Evolutionary conservation across 1,140 invertebrate species (phyloP).

Genomic region (Tetragnatha versicolor): DNA sequence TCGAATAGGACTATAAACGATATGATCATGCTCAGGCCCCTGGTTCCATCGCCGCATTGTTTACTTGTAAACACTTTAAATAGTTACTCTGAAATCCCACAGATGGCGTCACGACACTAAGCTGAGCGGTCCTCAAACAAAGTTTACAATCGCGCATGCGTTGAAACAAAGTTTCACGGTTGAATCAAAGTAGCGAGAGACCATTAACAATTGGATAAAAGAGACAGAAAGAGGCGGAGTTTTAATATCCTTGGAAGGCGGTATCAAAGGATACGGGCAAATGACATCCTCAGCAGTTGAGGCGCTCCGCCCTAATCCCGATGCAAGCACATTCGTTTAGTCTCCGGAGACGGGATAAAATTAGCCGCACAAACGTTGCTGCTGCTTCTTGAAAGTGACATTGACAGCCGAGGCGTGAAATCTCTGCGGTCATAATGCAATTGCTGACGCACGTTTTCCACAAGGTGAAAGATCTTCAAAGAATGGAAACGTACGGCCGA

Average conservation of each 20-base stretch:
- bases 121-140: background rate
- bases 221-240: slow-evolving; percentile 47
- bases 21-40: no score
- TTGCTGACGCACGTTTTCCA: slow-evolving; percentile 3
- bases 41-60: no score
- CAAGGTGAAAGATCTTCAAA: background rate
- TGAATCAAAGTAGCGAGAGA: slow-evolving; percentile 22
- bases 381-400: slow-evolving; percentile 21
- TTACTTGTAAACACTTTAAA: no score
- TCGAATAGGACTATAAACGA: no score
- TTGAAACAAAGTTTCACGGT: slow-evolving; percentile 40
- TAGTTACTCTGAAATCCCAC: no score
- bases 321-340: background rate
- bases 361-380: slow-evolving; percentile 8
- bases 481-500: background rate
- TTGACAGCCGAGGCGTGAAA: slow-evolving; percentile 42
- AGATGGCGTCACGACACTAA: slow-evolving; percentile 22
- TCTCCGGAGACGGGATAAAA: background rate
- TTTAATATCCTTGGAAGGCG: slow-evolving; percentile 40
- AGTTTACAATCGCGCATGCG: slow-evolving; percentile 42
- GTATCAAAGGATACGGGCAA: slow-evolving; percentile 26
- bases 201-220: slow-evolving; percentile 52
- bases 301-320: slow-evolving; percentile 28
- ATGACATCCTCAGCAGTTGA: slow-evolving; percentile 31
- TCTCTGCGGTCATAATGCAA: background rate